Base-by-base conservation (phyloP, 2,797 vertebrate species). In the Ctenosaura bakeri region DNA sequence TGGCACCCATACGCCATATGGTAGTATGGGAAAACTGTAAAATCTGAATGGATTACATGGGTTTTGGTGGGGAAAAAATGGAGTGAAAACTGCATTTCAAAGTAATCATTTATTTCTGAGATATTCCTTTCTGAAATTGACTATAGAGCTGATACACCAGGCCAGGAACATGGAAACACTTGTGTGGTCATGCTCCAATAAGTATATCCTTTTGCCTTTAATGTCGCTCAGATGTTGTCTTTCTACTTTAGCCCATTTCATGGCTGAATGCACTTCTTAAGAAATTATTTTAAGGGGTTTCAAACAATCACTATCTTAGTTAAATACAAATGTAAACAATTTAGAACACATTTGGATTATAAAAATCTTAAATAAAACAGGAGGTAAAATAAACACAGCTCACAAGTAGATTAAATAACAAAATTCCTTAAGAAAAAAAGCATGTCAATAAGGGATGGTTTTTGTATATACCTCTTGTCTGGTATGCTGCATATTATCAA, bases 201-300 rank as follows among this genome's bases (percentile, higher is more conserved):
- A 85, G 85, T 38, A 89, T 52, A 18, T 1, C 69, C 59, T 46
- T 90, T 89, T 88, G 38, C 22, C 14, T 6, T 52, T 76, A 46
- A 76, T 2, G 81, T 59, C 83, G 6, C 89, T 91, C 85, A 76
- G 84, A 86, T 88, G 10, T 78, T 24, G 24, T 12, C 26, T 85
- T 42, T 1, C 56, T 62, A n/a, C 42, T 56, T 8, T 0, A 69
- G 54, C 32, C 90, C 24, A 0, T 71, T 85, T 80, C 77, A 42
- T 54, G n/a, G 13, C 20, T 42, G 59, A 29, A 52, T 86, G 24
- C 83, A 32, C 24, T 54, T 73, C 35, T 64, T 83, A 5, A 84
- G 29, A 83, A 54, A 54, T 18, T 38, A 22, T 52, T 50, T 46
- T 74, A 38, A 56, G 71, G 38, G 26, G 54, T 38, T 32, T 42